Conservation (phyloP, 2,113 vertebrate genomes). For the Probosciger aterrimus region DNA sequence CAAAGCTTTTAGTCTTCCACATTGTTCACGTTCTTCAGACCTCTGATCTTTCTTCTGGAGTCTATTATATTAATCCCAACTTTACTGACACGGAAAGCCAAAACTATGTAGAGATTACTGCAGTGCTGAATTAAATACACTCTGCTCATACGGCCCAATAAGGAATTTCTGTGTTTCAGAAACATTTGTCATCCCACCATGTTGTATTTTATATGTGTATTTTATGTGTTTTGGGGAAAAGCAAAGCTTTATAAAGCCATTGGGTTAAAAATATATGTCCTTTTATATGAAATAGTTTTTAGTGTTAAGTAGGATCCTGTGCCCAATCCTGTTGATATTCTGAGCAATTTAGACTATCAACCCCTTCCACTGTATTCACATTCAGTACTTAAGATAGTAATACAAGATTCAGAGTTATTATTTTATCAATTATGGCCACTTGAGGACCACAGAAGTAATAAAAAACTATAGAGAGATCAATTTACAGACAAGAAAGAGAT, state of each 20-base stretch:
- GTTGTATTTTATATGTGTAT: not conserved
- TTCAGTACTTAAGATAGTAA: not conserved
- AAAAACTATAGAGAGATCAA: not conserved
- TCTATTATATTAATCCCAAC: not conserved
- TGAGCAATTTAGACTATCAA: not conserved
- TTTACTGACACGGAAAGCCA: not conserved
- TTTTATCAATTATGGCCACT: not conserved
- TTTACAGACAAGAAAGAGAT: not conserved
- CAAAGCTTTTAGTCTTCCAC: not conserved
- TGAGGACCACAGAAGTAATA: not conserved
- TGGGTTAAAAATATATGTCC: not conserved
- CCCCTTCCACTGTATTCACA: not conserved
- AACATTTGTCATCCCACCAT: not conserved
- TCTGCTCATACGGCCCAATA: not conserved
- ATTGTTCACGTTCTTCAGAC: not conserved
- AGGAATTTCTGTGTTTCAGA: not conserved
- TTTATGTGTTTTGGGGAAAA: not conserved
- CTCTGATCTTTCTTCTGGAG: not conserved
- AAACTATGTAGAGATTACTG: not conserved
- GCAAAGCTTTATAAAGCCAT: not conserved
- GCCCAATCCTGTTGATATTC: not conserved
- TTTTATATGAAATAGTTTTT: not conserved
- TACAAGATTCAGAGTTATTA: not conserved
- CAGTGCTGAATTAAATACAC: not conserved
- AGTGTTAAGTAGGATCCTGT: not conserved